A percentile compares a stretch with the other conserved stretches of the same genome.
Conservation (phyloP, 2,888 invertebrate species). For the Torymus texanus region DNA sequence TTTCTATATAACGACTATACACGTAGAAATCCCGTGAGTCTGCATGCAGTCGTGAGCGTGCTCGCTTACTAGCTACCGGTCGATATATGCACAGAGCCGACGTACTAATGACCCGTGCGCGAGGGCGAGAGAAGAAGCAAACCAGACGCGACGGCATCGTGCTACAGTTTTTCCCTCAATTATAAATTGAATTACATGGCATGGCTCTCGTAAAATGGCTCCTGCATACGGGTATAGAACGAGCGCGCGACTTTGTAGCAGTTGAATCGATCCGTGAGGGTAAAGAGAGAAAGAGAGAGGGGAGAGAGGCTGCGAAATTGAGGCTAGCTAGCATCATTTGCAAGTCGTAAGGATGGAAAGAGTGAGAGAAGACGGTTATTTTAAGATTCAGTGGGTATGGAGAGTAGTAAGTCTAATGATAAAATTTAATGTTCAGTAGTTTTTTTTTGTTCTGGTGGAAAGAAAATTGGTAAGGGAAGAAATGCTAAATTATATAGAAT, state of each 20-base stretch:
- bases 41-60: background rate
- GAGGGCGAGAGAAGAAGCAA: constrained; percentile 52
- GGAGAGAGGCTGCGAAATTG: constrained; percentile 17
- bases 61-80: constrained; percentile 52
- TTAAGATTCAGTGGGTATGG: background rate
- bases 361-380: background rate
- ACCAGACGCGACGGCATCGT: constrained; percentile 71
- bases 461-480: too few species aligned
- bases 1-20: too few species aligned
- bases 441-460: too few species aligned
- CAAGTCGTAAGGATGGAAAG: background rate
- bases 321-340: constrained; percentile 16
- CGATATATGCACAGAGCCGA: constrained; percentile 67
- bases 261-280: background rate
- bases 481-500: too few species aligned
- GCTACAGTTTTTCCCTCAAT: constrained; percentile 69
- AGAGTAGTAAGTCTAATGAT: too few species aligned
- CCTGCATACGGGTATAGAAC: background rate
- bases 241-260: constrained; percentile 21
- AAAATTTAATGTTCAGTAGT: too few species aligned
- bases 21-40: constrained; percentile 13
- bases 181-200: constrained; percentile 71
- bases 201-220: constrained; percentile 30
- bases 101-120: constrained; percentile 73
- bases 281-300: background rate